phyloP scores from a whole-genome alignment of 2,113 vertebrate species.

The Plectropomus leopardus region DNA sequence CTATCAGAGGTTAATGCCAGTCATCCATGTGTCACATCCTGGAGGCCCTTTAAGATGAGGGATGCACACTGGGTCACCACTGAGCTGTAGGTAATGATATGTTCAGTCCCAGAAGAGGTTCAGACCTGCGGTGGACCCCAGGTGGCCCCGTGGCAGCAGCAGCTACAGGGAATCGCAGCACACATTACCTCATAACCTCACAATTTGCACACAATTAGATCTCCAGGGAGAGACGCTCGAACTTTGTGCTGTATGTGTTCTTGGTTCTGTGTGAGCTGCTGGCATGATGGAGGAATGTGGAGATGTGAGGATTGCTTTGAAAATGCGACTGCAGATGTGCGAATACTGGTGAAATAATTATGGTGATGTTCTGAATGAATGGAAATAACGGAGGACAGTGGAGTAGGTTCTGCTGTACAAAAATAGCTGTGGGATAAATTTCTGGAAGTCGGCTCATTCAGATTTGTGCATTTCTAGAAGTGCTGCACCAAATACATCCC shows the following conservation, averaged over 20 bases:
- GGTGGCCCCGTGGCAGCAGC: conserved; percentile 52
- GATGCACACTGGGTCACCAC: conserved; percentile 20
- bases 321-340: conserved; percentile 26
- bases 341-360: conserved; percentile 16
- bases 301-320: conserved; percentile 34
- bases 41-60: conserved; percentile 24
- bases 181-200: conserved; percentile 45
- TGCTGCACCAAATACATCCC: neutral
- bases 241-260: conserved; percentile 36
- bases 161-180: conserved; percentile 39
- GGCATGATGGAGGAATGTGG: conserved; percentile 6
- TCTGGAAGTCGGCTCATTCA: conserved; percentile 29
- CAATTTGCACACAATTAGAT: conserved; percentile 65
- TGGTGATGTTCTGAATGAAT: conserved; percentile 16
- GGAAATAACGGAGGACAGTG: conserved; percentile 11
- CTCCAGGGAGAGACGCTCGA: conserved; percentile 48
- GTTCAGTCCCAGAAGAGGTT: conserved; percentile 44
- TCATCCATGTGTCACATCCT: conserved; percentile 38
- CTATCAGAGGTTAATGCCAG: neutral
- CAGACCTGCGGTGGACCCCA: conserved; percentile 52
- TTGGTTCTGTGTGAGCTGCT: conserved; percentile 36
- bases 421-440: conserved; percentile 30
- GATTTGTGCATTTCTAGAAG: conserved; percentile 1
- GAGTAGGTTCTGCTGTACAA: neutral
- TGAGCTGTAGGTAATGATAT: conserved; percentile 51